Percentiles rank a stretch among this genome's conserved stretches.
phyloP scores from a whole-genome alignment of 1,140 invertebrate species.

The Atta colombica region DNA sequence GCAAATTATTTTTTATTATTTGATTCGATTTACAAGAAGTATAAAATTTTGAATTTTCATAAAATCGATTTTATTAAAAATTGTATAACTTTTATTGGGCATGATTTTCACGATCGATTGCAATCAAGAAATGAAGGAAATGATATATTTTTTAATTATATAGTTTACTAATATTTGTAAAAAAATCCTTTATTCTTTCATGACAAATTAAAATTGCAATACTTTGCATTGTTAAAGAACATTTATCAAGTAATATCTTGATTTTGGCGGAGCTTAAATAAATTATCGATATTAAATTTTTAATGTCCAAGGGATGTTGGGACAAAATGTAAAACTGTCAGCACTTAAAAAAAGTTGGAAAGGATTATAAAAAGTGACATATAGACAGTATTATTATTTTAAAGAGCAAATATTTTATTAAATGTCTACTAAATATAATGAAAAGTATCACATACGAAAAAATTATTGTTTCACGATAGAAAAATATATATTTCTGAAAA shows the following conservation, averaged over 20 bases:
- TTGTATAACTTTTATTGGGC: not conserved
- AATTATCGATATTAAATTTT: not conserved
- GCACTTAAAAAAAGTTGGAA: not conserved
- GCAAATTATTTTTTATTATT: not conserved
- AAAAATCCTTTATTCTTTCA: not conserved
- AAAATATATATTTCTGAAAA: conserved; percentile 24
- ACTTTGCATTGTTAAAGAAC: not conserved
- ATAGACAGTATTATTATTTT: conserved; percentile 9
- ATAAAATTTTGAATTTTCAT: not conserved
- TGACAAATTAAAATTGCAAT: conserved; percentile 1
- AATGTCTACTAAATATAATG: not conserved
- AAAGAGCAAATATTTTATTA: not conserved
- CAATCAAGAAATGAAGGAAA: not conserved
- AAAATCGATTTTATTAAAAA: not conserved
- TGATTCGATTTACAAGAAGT: not conserved
- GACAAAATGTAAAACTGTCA: not conserved
- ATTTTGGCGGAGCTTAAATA: not conserved
- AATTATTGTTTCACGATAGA: conserved; percentile 14
- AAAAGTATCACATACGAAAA: not conserved
- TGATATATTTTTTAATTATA: not conserved
- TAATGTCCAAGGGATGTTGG: not conserved
- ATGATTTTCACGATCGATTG: not conserved
- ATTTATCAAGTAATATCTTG: not conserved
- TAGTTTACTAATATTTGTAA: not conserved
- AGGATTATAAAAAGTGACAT: not conserved